These are phyloP conservation scores for Scolopax bukidnonensis DNA, from an alignment of 2,797 vertebrate species.

Conservation along the genomic window DNA sequence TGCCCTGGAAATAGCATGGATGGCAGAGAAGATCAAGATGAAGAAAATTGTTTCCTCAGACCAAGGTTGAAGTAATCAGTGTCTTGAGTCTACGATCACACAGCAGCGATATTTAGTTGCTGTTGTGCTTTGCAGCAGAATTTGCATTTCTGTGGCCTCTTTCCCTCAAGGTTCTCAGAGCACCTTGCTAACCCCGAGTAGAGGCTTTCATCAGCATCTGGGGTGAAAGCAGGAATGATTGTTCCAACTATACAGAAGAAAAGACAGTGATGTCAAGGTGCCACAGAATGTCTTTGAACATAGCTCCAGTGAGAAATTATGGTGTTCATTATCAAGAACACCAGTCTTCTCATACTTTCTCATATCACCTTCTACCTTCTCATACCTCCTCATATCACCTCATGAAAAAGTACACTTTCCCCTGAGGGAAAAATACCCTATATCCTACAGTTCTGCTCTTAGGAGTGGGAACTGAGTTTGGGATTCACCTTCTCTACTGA, in stretches of 20 bases:
- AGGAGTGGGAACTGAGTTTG: background rate
- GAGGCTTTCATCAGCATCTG: background rate
- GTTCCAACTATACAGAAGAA: accelerated
- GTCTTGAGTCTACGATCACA: background rate
- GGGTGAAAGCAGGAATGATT: background rate
- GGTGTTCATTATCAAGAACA: background rate
- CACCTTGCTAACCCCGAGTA: background rate
- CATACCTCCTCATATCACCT: background rate
- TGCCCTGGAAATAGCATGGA: background rate
- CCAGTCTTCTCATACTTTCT: background rate
- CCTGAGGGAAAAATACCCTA: background rate
- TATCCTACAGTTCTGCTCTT: background rate
- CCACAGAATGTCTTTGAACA: background rate
- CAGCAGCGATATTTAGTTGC: background rate
- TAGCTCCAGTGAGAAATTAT: background rate
- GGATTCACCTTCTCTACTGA: background rate
- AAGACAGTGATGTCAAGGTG: background rate
- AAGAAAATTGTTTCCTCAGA: background rate
- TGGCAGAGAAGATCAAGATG: background rate
- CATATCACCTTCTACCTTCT: background rate
- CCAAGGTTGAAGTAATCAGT: background rate
- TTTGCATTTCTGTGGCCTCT: background rate
- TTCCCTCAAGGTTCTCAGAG: background rate
- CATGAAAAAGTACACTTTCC: background rate
- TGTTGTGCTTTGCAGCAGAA: background rate